phyloP scores from a whole-genome alignment of 1,140 invertebrate species.

The Orchesella cincta region DNA sequence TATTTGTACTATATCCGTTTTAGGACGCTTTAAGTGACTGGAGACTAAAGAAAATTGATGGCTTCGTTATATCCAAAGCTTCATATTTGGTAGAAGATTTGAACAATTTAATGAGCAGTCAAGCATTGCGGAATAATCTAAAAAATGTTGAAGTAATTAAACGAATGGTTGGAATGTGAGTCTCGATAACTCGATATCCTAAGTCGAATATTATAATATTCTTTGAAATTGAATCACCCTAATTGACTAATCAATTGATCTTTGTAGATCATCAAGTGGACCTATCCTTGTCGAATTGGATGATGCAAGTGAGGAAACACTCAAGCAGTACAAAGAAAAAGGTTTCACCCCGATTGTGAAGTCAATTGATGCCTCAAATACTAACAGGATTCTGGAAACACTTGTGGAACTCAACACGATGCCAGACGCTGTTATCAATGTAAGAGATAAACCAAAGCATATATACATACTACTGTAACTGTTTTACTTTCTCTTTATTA shows the following conservation, averaged over 20 bases:
- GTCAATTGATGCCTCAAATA: neutral
- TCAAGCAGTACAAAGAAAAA: neutral
- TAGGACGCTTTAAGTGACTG: slow-evolving; percentile 68
- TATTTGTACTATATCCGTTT: slow-evolving; percentile 54
- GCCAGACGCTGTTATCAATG: neutral
- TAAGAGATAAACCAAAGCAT: neutral
- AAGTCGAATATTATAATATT: neutral
- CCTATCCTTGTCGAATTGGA: neutral
- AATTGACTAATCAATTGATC: neutral
- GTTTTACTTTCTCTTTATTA: neutral
- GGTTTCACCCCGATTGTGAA: neutral
- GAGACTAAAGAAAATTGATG: slow-evolving; percentile 69
- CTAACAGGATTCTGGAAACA: neutral
- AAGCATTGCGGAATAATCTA: slow-evolving; percentile 38
- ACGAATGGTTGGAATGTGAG: neutral
- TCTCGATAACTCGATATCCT: neutral
- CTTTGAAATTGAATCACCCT: neutral
- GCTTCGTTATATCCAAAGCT: slow-evolving; percentile 71
- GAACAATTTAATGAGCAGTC: slow-evolving; percentile 21
- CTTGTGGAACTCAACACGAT: neutral
- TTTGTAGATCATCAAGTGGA: neutral
- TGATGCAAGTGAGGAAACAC: neutral
- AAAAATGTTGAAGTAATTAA: slow-evolving; percentile 38
- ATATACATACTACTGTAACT: neutral
- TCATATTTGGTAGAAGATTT: slow-evolving; percentile 66